A percentile compares a stretch with the other conserved stretches of the same genome.
These are phyloP conservation scores for Coptotermes formosanus DNA, from an alignment of 1,140 invertebrate species.

Conservation along the genomic window DNA sequence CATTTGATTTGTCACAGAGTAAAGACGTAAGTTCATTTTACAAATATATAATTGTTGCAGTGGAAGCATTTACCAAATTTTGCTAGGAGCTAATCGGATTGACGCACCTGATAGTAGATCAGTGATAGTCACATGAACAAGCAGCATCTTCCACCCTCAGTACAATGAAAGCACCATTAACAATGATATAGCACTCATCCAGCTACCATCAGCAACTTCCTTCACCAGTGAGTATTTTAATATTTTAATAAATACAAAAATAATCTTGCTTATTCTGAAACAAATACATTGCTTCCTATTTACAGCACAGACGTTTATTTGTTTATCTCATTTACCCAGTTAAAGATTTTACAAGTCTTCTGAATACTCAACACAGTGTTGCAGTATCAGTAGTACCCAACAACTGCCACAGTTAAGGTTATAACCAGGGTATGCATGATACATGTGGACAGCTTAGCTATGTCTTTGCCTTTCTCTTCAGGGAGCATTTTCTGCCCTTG, in stretches of 20 bases:
- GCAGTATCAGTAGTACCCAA: no score
- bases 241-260: not conserved
- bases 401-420: no score
- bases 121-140: conserved; percentile 28
- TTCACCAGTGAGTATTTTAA: conserved; percentile 30
- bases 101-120: conserved; percentile 35
- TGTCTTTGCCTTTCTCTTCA: no score
- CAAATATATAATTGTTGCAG: no score
- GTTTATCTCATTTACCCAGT: no score
- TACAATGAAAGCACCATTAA: conserved; percentile 37
- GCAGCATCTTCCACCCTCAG: conserved; percentile 35
- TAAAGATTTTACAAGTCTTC: no score
- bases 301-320: not conserved
- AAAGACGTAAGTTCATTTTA: no score
- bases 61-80: not conserved
- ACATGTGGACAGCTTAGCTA: no score
- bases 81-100: conserved; percentile 32
- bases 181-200: conserved; percentile 38
- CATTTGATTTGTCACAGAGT: no score
- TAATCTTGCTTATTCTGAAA: not conserved
- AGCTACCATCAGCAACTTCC: conserved; percentile 31
- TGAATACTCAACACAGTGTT: no score
- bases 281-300: not conserved
- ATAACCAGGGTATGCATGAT: no score
- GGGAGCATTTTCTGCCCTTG: no score